These are phyloP conservation scores for Pomacea canaliculata DNA, from an alignment of 2,888 invertebrate genomes.

Conservation along the genomic window DNA sequence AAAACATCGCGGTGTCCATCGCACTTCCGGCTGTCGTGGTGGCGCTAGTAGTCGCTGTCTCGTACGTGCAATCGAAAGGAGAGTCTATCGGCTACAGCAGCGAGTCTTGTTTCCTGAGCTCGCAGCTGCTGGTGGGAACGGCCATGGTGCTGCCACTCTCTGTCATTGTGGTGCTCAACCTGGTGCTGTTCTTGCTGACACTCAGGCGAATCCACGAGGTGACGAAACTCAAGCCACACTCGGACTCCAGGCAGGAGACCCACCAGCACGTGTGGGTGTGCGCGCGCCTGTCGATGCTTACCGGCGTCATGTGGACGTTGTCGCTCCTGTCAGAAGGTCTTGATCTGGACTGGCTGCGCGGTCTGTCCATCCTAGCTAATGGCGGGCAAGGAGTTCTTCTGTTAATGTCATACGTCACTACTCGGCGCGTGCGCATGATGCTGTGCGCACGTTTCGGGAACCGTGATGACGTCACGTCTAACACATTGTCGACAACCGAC, in stretches of 20 bases:
- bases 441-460: not conserved
- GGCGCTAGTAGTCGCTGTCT: slow-evolving; percentile 8
- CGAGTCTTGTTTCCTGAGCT: slow-evolving; percentile 17
- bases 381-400: slow-evolving; percentile 50
- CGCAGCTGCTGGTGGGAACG: slow-evolving; percentile 11
- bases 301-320: slow-evolving; percentile 51
- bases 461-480: not conserved
- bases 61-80: not conserved
- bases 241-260: not conserved
- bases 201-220: slow-evolving; percentile 8
- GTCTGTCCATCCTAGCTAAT: slow-evolving; percentile 42
- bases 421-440: slow-evolving; percentile 34
- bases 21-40: slow-evolving; percentile 3
- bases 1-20: not conserved
- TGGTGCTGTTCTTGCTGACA: slow-evolving; percentile 3
- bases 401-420: slow-evolving; percentile 47
- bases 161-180: slow-evolving; percentile 5
- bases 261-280: slow-evolving; percentile 39
- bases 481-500: not conserved
- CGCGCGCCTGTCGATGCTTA: slow-evolving; percentile 45
- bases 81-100: slow-evolving; percentile 20
- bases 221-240: not conserved
- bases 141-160: slow-evolving; percentile 10
- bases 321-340: slow-evolving; percentile 47
- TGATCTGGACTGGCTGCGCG: slow-evolving; percentile 38